Evolutionary conservation across 1,140 invertebrate species (phyloP), one percentile per base, ranked within the genome.

Genomic region (Lethrus apterus): DNA sequence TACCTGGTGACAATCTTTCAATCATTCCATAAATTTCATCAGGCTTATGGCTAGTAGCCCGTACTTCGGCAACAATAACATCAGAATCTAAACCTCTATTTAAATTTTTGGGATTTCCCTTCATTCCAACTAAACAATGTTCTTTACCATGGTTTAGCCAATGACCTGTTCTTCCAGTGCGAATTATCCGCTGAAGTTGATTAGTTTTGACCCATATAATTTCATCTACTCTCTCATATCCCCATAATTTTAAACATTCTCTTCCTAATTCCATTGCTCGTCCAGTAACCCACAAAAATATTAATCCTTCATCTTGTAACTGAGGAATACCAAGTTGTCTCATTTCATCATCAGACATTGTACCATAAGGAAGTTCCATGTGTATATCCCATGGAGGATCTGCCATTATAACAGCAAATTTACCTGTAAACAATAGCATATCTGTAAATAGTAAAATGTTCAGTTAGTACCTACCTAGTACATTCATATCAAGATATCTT

Each of bases 201-300:
- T 98, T 98, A 0, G 94, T 98, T 71, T 98, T 98, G 2, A 98
- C 94, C 95, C 95, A 98, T 55, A 98, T 98, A 7, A 98, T 80
- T 66, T 98, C 95, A 65, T 98, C 94, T 1, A 95, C 89, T 47
- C 93, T 73, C 64, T 97, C 89, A 64, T 98, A 98, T 4, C 93
- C 93, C 89, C 88, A 96, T 1, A 95, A 63, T 56, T 91, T 84
- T 2, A 96, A 70, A 60, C 91, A 95, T 62, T 96, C 92, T 23
- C 92, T 72, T 0, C 94, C 94, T 5, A 98, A 67, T 67, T 98
- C 94, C 94, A 98, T 98, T 0, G 94, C 94, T 62, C 93, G 83
- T 30, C 94, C 94, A 11, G 94, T 98, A 0, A 98, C 95, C 94
- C 94, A 98, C 0, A 98, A 74, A 68, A 98, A 98, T 41, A 98